These are phyloP conservation scores for Synergus itoensis DNA, from an alignment of 2,888 invertebrate species.

Conservation along the genomic window DNA sequence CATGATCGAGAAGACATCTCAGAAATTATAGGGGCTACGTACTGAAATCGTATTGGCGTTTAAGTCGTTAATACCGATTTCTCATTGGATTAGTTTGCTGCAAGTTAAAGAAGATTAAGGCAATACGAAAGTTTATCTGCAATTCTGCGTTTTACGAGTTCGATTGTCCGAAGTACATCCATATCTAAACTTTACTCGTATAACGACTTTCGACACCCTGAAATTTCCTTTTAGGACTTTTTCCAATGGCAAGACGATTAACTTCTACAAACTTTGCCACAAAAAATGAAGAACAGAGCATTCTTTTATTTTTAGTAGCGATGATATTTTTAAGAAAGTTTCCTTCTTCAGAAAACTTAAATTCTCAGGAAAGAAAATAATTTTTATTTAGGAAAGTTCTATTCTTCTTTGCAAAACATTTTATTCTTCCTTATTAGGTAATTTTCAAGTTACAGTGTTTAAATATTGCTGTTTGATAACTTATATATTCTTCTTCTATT, in stretches of 20 bases:
- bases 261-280: background rate
- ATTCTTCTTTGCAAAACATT: no score
- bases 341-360: no score
- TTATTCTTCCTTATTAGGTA: no score
- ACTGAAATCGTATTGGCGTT: background rate
- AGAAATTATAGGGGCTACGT: background rate
- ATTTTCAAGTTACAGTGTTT: background rate
- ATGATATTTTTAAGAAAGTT: no score
- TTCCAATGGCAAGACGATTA: conserved; percentile 1
- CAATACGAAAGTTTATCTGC: conserved; percentile 27
- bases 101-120: background rate
- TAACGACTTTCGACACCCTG: conserved; percentile 21
- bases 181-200: conserved; percentile 23
- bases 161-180: conserved; percentile 32
- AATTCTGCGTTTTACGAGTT: conserved; percentile 36
- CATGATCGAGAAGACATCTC: background rate
- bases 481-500: background rate
- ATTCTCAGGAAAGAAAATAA: no score
- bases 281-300: background rate
- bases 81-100: conserved; percentile 24
- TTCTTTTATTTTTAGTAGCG: no score
- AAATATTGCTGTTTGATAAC: background rate
- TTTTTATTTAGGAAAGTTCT: no score
- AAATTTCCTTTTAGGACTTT: background rate
- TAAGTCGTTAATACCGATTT: conserved; percentile 15